These are phyloP conservation scores for Acipenser ruthenus DNA, from an alignment of 2,797 vertebrate species.

Conservation along the genomic window DNA sequence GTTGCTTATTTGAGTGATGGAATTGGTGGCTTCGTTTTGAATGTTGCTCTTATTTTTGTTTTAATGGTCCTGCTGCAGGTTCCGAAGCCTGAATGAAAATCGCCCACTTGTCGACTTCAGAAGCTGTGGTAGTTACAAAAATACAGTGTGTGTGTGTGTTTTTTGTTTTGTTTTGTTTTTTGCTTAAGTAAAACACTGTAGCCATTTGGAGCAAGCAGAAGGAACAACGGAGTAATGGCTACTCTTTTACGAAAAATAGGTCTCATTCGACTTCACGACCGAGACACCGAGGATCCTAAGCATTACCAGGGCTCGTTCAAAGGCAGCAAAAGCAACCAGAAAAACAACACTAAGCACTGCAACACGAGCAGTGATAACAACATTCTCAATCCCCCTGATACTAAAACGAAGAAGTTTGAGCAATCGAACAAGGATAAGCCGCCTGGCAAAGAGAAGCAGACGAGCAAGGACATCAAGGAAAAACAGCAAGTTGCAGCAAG, in stretches of 20 bases:
- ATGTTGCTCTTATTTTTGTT: too few species aligned
- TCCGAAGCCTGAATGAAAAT: constrained; percentile 35
- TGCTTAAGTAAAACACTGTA: constrained; percentile 22
- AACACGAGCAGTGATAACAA: constrained; percentile 59
- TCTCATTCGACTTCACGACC: constrained; percentile 92
- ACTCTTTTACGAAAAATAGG: constrained; percentile 95
- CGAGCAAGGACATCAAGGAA: constrained; percentile 60
- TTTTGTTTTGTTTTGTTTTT: too few species aligned
- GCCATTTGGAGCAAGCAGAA: constrained; percentile 17
- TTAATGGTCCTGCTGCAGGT: constrained; percentile 28
- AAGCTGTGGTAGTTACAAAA: constrained; percentile 48
- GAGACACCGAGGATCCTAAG: constrained; percentile 96
- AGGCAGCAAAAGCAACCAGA: constrained; percentile 77
- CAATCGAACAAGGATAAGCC: constrained; percentile 67
- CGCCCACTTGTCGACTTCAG: constrained; percentile 40
- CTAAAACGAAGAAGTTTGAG: constrained; percentile 78
- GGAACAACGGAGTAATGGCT: constrained; percentile 66
- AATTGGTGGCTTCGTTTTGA: constrained; percentile 33
- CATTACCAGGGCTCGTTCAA: constrained; percentile 87
- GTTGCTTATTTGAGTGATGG: constrained; percentile 1
- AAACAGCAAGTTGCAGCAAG: constrained; percentile 48
- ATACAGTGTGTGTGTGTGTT: constrained; percentile 2
- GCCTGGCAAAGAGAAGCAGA: constrained; percentile 57
- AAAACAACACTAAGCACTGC: constrained; percentile 78
- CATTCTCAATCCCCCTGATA: constrained; percentile 70